Base-by-base conservation (phyloP, 2,797 vertebrate genomes). In the Anguilla megastoma region DNA sequence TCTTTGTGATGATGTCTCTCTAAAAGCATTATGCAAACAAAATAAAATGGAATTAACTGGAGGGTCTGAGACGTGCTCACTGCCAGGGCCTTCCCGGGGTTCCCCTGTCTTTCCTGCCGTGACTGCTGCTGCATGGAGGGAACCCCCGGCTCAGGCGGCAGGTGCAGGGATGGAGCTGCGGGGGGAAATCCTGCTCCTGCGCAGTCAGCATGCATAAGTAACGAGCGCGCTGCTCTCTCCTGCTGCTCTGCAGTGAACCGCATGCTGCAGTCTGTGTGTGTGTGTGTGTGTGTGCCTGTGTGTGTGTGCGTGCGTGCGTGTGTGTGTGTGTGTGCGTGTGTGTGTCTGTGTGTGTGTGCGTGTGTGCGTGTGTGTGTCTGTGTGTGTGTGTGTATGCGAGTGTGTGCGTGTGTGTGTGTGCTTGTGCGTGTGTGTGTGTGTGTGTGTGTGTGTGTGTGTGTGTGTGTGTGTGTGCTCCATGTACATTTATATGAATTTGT, bases 171-270 rank as follows among this genome's bases (percentile, higher is more conserved):
- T 27, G 27, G 54, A 66, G 76, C 45, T 50, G 79, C 3, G 50
- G 2, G 21, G 85, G 84, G 56, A 71, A 85, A 60, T 88, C 56
- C 74, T 86, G 58, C 74, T 27, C 48, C 54, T 60, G 21, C 86
- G 69, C 87, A 79, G 84, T 86, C 84, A 80, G 52, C 84, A 63
- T 48, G 87, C 83, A 85, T 88, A 52, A 48, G 14, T 63, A 86
- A 88, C 63, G 71, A 86, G 54, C 0, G 24, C 71, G 7, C 80
- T 24, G 63, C 71, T 56, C 45, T n/a, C 50, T 76, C 52, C 30
- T 71, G 82, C 50, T 85, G 41, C 16, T 52, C 87, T 88, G 87
- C 63, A 56, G 83, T 36, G 60, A 8, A 56, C 87, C 71, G 33
- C 83, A 69, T 30, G 10, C 83, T 71, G 33, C 84, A 3, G 54